Base-by-base conservation (phyloP, 2,797 vertebrate genomes). In the Threskiornis aethiopicus region DNA sequence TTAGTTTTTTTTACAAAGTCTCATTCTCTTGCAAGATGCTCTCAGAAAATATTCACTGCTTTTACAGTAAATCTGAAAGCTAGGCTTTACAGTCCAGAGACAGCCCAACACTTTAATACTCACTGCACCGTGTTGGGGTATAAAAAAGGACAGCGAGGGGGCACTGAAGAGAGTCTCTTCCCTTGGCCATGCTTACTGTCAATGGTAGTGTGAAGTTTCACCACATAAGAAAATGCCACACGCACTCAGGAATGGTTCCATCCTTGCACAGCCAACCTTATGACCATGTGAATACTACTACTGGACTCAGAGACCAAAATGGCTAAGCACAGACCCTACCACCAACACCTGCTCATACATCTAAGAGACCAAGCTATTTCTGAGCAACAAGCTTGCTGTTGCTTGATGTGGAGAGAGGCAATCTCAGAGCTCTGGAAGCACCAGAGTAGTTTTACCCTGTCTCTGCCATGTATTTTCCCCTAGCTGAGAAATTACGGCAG, bases 61-160 rank as follows among this genome's bases (percentile, higher is more conserved):
- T 69, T 57, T 37, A 29, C 49, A 44, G 42, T 11, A 37, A 35
- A 44, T 13, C 49, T 57, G 26, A 69, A 64, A 78, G 70, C 33
- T 29, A 10, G 51, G 33, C 51, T 62, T 49, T 33, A 8, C 21
- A 46, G 62, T 9, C 33, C 58, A 51, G 57, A 59, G 57, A 54
- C 54, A 64, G 64, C 47, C 39, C 52, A 13, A 25, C 10, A 3
- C 31, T 41, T 52, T 6, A 6, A 4, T 10, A 59, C 29, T 22
- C 58, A 4, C 28, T 54, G 39, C 6, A 1, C 4, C 2, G 0
- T 42, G 35, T 2, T 14, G 52, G 52, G 35, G 15, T 5, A 41
- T 19, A 17, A 49, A 39, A n/a, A 17, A 49, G 39, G 44, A 62
- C 15, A 24, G 35, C 35, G 26, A 10, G 18, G 10, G 16, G 41